Percentiles rank a stretch among this genome's conserved stretches.
Evolutionary conservation across 2,888 invertebrate genomes (phyloP).

Genomic region (Elysia crispata): DNA sequence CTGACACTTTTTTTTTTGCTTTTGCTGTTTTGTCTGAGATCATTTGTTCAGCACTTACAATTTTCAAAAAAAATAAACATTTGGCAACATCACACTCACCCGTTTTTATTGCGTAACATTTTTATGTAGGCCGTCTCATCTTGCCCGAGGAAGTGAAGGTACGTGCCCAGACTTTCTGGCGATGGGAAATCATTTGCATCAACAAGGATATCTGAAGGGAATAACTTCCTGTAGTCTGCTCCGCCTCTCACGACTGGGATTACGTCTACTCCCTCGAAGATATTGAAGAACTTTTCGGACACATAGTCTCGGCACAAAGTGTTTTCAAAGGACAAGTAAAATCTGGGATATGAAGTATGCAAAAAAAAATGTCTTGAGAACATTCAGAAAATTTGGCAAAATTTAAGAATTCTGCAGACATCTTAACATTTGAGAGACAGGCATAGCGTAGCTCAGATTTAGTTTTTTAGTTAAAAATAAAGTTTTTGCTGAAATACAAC

Average conservation of each 20-base stretch:
- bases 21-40: too few species aligned
- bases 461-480: too few species aligned
- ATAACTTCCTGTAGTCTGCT: constrained; percentile 51
- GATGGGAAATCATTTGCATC: constrained; percentile 45
- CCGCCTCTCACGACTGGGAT: constrained; percentile 53
- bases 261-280: constrained; percentile 45
- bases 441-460: too few species aligned
- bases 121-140: constrained; percentile 33
- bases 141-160: constrained; percentile 39
- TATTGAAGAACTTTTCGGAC: constrained; percentile 60
- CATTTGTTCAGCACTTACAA: too few species aligned
- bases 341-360: constrained; percentile 40
- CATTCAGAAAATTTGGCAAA: too few species aligned
- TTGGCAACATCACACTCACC: not conserved
- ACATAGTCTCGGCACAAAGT: constrained; percentile 60
- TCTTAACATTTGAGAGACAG: too few species aligned
- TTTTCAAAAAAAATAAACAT: not conserved
- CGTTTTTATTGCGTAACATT: constrained; percentile 20
- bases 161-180: constrained; percentile 37
- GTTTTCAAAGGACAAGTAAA: constrained; percentile 64
- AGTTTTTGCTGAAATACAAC: too few species aligned
- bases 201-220: constrained; percentile 43
- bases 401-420: too few species aligned
- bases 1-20: too few species aligned
- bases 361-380: not conserved